Conservation (phyloP, 1,140 invertebrate genomes). For the Metopolophium dirhodum region DNA sequence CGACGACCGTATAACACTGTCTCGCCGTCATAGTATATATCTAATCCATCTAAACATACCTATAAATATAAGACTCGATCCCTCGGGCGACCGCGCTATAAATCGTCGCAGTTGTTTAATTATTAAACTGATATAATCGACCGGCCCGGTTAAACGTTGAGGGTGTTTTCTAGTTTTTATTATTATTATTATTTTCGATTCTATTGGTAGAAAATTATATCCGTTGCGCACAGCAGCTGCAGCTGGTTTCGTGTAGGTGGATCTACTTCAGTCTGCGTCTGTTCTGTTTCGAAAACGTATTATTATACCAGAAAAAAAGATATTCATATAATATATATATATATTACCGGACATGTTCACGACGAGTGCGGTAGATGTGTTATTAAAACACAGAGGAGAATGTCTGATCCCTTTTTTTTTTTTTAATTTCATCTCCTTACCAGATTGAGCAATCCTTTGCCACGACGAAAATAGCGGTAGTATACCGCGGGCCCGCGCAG, state of each 20-base stretch:
- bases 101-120: conserved; percentile 46
- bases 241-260: conserved; percentile 45
- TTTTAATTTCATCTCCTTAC: not conserved
- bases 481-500: not conserved
- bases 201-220: conserved; percentile 52
- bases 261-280: conserved; percentile 4
- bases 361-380: conserved; percentile 12
- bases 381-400: conserved; percentile 32
- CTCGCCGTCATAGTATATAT: not conserved
- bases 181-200: conserved; percentile 2
- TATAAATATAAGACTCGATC: not conserved
- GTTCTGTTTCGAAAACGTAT: conserved; percentile 37
- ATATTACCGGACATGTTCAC: conserved; percentile 36
- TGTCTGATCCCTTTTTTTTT: conserved; percentile 48
- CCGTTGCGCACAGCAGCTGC: conserved; percentile 46
- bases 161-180: conserved; percentile 35
- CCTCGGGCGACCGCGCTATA: conserved; percentile 40
- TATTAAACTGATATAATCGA: conserved; percentile 39
- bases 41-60: not conserved
- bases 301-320: conserved; percentile 38
- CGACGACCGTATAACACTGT: not conserved
- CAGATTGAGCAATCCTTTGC: conserved; percentile 37
- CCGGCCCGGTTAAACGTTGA: conserved; percentile 24
- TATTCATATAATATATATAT: not conserved
- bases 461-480: conserved; percentile 38